phyloP scores from a whole-genome alignment of 2,797 vertebrate genomes.

The Cynopterus sphinx region DNA sequence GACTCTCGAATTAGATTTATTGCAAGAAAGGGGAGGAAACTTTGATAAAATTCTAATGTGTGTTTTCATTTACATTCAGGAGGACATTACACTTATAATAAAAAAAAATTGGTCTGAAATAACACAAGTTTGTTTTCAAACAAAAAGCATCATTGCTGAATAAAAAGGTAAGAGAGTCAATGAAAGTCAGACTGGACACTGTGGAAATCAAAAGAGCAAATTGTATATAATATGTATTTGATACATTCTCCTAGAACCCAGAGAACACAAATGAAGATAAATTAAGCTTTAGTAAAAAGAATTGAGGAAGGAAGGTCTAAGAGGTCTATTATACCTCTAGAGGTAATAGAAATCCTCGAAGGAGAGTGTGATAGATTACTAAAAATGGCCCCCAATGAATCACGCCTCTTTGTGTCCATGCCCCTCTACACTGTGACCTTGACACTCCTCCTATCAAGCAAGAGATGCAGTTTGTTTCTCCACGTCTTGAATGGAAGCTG shows the following conservation, averaged over 20 bases:
- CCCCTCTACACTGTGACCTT: not conserved
- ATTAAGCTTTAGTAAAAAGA: slow-evolving; percentile 4
- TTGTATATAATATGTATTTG: not conserved
- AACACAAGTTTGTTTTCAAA: not conserved
- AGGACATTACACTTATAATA: not conserved
- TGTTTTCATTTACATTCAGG: not conserved
- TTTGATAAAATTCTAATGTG: not conserved
- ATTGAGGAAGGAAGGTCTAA: not conserved
- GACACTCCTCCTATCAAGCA: not conserved
- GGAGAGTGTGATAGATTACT: not conserved
- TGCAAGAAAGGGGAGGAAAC: slow-evolving; percentile 30
- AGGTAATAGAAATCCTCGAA: not conserved
- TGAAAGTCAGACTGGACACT: slow-evolving; percentile 9
- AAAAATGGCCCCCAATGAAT: not conserved
- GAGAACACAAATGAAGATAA: not conserved
- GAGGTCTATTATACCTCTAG: not conserved
- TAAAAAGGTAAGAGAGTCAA: not conserved
- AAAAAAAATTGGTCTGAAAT: not conserved
- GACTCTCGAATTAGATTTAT: not conserved
- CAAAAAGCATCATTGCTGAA: not conserved
- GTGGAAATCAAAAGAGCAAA: not conserved
- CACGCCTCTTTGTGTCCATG: no score
- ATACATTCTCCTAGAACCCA: not conserved
- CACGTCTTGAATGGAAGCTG: not conserved
- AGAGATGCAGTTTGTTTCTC: not conserved